Conservation (phyloP, 1,140 invertebrate species). For the Rhizoglyphus robini region DNA sequence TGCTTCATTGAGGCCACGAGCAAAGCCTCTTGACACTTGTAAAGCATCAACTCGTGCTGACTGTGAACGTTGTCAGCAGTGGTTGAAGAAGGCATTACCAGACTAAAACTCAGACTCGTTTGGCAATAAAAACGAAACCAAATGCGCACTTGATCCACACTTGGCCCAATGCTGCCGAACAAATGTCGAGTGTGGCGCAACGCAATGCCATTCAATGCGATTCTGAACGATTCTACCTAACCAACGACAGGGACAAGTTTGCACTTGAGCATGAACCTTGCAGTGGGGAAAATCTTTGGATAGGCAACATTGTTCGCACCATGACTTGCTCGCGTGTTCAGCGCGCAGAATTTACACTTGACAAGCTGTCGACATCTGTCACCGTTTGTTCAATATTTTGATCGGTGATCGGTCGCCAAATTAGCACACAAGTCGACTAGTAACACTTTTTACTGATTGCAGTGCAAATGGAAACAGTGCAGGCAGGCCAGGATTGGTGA, state of each 20-base stretch:
- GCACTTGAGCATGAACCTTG: background rate
- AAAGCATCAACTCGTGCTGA: too few relatives aligned
- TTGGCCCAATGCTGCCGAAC: too few relatives aligned
- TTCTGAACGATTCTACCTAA: too few relatives aligned
- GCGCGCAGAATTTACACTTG: background rate
- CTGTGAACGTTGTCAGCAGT: too few relatives aligned
- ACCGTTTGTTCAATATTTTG: slow-evolving; percentile 9
- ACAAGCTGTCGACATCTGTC: slow-evolving; percentile 8
- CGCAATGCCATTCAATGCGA: too few relatives aligned
- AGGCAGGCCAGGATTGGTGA: too few relatives aligned
- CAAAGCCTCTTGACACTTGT: slow-evolving; percentile 11
- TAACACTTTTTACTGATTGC: background rate
- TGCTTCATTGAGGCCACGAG: too few relatives aligned
- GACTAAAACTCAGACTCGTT: too few relatives aligned
- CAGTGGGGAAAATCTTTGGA: too few relatives aligned
- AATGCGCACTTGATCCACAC: too few relatives aligned
- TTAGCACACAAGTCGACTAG: background rate
- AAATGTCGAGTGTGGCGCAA: too few relatives aligned
- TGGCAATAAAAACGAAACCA: too few relatives aligned
- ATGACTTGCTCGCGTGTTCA: background rate
- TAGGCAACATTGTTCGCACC: background rate
- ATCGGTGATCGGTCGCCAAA: background rate
- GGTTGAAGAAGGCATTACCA: background rate
- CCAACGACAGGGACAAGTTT: background rate
- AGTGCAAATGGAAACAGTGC: background rate